These are phyloP conservation scores for Narcine bancroftii DNA, from an alignment of 2,113 vertebrate species.

Conservation along the genomic window DNA sequence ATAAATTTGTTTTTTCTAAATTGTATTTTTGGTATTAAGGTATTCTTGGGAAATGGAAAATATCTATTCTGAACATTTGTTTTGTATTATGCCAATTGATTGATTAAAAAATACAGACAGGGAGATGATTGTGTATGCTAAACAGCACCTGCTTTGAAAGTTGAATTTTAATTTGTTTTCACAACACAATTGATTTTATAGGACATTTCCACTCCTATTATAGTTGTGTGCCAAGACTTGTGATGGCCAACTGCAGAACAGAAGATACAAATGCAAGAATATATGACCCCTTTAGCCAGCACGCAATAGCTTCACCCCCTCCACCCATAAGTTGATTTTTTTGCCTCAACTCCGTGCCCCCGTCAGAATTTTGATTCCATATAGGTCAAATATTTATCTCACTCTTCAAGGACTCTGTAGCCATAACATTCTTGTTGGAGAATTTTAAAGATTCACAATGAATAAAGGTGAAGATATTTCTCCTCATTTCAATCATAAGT, in stretches of 20 bases:
- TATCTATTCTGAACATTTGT: background rate
- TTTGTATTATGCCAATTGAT: background rate
- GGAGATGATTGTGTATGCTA: background rate
- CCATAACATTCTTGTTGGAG: no score
- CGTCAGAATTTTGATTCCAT: no score
- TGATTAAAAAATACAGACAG: slow-evolving; percentile 5
- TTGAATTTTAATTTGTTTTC: slow-evolving; percentile 23
- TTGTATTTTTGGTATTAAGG: background rate
- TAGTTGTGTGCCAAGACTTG: background rate
- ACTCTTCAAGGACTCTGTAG: no score
- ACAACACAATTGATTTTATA: background rate
- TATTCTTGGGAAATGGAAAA: slow-evolving; percentile 22
- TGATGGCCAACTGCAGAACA: background rate
- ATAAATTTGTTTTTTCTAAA: background rate
- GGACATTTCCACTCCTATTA: slow-evolving; percentile 18
- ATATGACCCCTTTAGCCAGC: no score
- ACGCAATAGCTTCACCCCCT: no score
- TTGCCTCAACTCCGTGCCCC: no score
- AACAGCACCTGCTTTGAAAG: slow-evolving; percentile 20
- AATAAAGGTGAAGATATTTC: no score
- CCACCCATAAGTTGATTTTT: no score
- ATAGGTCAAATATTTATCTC: no score
- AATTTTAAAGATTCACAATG: no score
- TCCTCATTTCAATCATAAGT: no score
- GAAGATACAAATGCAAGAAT: no score